These are phyloP conservation scores for Baronia brevicornis DNA, from an alignment of 2,888 invertebrate species.

Conservation along the genomic window DNA sequence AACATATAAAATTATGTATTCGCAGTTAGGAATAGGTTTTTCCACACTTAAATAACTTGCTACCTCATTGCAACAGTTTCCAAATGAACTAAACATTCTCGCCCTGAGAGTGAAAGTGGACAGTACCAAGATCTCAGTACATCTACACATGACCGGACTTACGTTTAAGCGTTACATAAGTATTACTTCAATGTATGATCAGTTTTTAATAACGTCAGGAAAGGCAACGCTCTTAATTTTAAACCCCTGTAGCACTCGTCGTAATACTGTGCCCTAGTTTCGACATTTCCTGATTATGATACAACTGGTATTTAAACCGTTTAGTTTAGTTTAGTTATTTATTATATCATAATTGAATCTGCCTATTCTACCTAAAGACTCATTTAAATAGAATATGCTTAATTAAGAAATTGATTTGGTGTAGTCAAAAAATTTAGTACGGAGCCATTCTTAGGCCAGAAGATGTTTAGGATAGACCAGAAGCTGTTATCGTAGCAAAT, in stretches of 20 bases:
- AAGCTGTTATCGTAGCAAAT: too few species aligned
- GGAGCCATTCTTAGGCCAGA: too few species aligned
- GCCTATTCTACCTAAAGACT: slow-evolving; percentile 1
- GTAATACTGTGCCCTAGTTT: slow-evolving; percentile 9
- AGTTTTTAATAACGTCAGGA: slow-evolving; percentile 8
- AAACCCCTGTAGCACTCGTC: slow-evolving; percentile 6
- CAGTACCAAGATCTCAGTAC: slow-evolving; percentile 15
- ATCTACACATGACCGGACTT: slow-evolving; percentile 11
- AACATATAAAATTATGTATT: too few species aligned
- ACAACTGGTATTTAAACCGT: slow-evolving; percentile 7
- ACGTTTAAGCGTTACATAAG: slow-evolving; percentile 12
- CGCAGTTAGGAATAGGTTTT: too few species aligned
- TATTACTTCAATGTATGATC: slow-evolving; percentile 9
- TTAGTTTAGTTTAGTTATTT: slow-evolving; percentile 5
- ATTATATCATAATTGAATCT: slow-evolving; percentile 4
- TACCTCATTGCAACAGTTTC: slow-evolving; percentile 11
- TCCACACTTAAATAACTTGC: slow-evolving; percentile 1
- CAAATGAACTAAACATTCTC: slow-evolving; percentile 21
- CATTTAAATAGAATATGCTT: neutral
- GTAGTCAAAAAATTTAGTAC: too few species aligned
- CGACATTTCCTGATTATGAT: slow-evolving; percentile 6
- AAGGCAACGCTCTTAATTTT: slow-evolving; percentile 11
- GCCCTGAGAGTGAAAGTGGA: slow-evolving; percentile 47
- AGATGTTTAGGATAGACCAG: too few species aligned
- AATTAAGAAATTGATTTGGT: too few species aligned